Evolutionary conservation across 2,888 invertebrate species (phyloP).

Genomic region (Drosophila gaucha): DNA sequence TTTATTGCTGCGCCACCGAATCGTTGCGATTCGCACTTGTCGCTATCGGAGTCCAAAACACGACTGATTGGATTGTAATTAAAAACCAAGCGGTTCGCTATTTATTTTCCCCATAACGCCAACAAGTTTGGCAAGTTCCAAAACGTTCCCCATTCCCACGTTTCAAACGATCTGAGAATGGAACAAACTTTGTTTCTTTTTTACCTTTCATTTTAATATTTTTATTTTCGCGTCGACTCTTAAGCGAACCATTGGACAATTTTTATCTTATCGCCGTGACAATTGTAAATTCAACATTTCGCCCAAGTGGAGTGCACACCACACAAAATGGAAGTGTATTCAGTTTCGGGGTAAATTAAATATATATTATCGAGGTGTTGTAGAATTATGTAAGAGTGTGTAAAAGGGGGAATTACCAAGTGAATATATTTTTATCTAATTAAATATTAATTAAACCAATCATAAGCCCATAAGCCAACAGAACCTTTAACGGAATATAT

Average conservation of each 20-base stretch:
- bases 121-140: conserved; percentile 36
- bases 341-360: conserved; percentile 7
- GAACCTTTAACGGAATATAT: too few relatives aligned
- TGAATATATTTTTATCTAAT: too few relatives aligned
- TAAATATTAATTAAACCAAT: too few relatives aligned
- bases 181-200: conserved; percentile 39
- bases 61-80: conserved; percentile 58
- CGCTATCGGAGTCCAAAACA: conserved; percentile 41
- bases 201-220: not conserved
- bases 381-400: too few relatives aligned
- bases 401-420: too few relatives aligned
- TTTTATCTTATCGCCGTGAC: conserved; percentile 66
- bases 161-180: conserved; percentile 60
- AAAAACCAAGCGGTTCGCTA: conserved; percentile 8
- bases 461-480: too few relatives aligned
- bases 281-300: conserved; percentile 48
- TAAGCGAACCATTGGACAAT: too few relatives aligned
- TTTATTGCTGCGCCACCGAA: conserved; percentile 11
- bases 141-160: conserved; percentile 37
- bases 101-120: conserved; percentile 17
- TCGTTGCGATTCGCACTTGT: conserved; percentile 28
- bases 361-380: too few relatives aligned
- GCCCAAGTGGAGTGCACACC: conserved; percentile 39
- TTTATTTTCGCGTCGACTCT: conserved; percentile 5
- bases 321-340: not conserved